Evolutionary conservation across 64 coral and sea anemone genomes (phyloP), one percentile per base, ranked within the genome.

Genomic region (Acropora tenuis): DNA sequence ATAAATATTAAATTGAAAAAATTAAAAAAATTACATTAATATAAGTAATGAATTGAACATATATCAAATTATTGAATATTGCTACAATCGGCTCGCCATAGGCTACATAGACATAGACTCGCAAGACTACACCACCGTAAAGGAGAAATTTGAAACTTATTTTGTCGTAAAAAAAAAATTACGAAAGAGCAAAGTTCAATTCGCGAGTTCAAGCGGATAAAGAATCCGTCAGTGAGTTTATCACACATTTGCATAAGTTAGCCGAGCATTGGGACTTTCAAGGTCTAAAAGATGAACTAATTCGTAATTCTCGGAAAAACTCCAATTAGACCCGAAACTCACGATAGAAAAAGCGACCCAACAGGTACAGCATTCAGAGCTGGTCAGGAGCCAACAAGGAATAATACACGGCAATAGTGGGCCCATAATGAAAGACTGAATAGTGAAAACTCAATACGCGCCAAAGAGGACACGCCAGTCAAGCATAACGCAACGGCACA

Each of bases 301-400:
- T 75, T 30, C 19, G 43, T 57, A 77, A 90, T 90, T 92, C 48
- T 86, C 80, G 4, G 82, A 93, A 52, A 93, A 87, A 50, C 11
- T 88, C 12, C 74, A 88, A 86, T 50, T 87, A 18, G 84, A 93
- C 9, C 47, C 91, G 13, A 69, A 86, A 41, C 44, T 93, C 41
- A 88, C 91, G 40, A 42, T 88, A 79, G 84, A 79, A 76, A 85
- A 57, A 43, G 80, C 71, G 40, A 74, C 75, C 48, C 55, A 2
- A 57, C 71, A 60, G 41, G 74, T 59, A 57, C 78, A 50, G 69
- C 74, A 92, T 61, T 80, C 74, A n/a, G 91, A 93, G 78, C 59
- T 30, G 72, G 84, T 80, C 76, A 76, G 78, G 69, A 66, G 74
- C 9, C 52, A 55, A 50, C 68, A 94, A 74, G 63, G 82, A 59